Base-by-base conservation (phyloP, 2,888 invertebrate species). In the Trissolcus brochymenae region DNA sequence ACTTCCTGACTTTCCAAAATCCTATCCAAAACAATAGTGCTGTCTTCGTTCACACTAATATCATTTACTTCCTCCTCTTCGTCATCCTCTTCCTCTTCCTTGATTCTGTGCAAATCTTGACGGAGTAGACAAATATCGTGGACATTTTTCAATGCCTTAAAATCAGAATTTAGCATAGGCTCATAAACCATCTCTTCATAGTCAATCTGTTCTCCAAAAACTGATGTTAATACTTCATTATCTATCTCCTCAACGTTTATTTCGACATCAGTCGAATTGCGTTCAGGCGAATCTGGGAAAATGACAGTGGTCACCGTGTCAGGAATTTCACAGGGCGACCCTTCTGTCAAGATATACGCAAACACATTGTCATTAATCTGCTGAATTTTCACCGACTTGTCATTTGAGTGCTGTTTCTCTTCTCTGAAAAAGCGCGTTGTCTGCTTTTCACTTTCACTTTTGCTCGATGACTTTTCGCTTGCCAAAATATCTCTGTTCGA, bases 11-110 rank as follows among this genome's bases (percentile, higher is more conserved):
- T 76, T 25, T 82, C 82, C 17, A 79, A 64, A 55, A 82, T 83
- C 16, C 83, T 76, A 17, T 81, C 81, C 25, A 83, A 49, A 2
- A 78, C 75, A 13, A 59, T 78, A 1, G 79, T 82, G 46, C 40
- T 78, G 9, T 80, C 79, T 14, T 79, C 78, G 21, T 80, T 80
- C 25, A 73, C 80, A 55, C 79, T 79, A 6, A 72, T 74, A 51
- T 80, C 65, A 21, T 59, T 29, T 19, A 79, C 79, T 4, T 68
- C 76, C 0, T 80, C 64, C 0, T 79, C 76, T 21, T 87, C 88
- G n/a, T n/a, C n/a, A n/a, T n/a, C n/a, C n/a, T n/a, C n/a, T 67
- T 89, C 88, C 35, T 88, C 88, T 65, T 88, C 88, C 14, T 83
- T 82, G 54, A 89, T 88, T 1, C 82, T 81, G 1, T 79, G 83